Evolutionary conservation across 2,888 invertebrate species (phyloP), one percentile per base, ranked within the genome.

Genomic region (Hypercompe scribonia): DNA sequence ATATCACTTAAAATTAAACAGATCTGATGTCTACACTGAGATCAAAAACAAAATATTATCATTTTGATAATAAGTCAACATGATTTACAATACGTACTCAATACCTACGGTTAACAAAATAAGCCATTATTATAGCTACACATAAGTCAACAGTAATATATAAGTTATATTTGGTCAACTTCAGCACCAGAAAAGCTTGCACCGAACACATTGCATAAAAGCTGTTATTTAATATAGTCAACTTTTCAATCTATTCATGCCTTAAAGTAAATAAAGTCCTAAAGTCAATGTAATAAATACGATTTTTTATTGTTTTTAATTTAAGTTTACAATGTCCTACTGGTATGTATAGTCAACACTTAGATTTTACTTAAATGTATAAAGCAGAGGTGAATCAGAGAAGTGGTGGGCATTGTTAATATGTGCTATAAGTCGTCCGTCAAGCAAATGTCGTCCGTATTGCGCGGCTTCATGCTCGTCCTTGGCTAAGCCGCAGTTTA

Each of bases 321-420:
- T 65, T 33, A 33, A 33, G 21, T 63, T 18, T 31, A 33, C 5
- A 10, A 63, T 21, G 1, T 28, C 5, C 18, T 63, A 28, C 1
- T 1, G 21, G 18, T 31, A 8, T 63, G 8, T 31, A 34, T 64
- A 50, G 18, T 61, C 31, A 18, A 61, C 61, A 31, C 18, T 61
- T 58, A 15, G 15, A 58, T 28, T 61, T 83, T 92, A 95, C 61
- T 92, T 92, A 89, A 99, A 99, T 31, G 96, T 97, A 89, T 99
- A 99, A 28, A 99, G 96, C 78, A 98, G 96, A 87, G 97, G 97
- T 79, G 97, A 96, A 92, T 99, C 98, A 85, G 97, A 97, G 93
- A 99, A 99, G 91, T 99, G 98, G 89, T 98, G 98, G 8, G 97
- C 97, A 84, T 97, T 96, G 88, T 97, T 97, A 67, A 99, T 96